Evolutionary conservation across 2,888 invertebrate genomes (phyloP).

Genomic region (Yponomeuta evonymella): DNA sequence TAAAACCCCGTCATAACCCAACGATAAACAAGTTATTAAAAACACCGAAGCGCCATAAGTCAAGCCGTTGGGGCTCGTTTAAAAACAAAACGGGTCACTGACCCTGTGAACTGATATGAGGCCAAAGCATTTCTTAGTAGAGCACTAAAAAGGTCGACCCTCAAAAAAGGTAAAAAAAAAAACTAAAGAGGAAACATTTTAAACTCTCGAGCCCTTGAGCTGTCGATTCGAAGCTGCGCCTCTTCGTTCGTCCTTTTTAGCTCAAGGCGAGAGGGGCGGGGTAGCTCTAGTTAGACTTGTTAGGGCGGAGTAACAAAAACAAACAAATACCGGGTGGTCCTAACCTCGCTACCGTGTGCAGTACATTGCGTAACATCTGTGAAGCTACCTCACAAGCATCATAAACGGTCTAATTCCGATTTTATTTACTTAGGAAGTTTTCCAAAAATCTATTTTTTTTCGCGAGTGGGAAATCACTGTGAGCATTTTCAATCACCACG

Average conservation of each 20-base stretch:
- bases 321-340: slow-evolving; percentile 54
- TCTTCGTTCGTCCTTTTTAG: slow-evolving; percentile 2
- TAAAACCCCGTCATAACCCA: background rate
- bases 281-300: slow-evolving; percentile 3
- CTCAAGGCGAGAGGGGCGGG: slow-evolving; percentile 15
- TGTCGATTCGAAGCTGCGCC: background rate
- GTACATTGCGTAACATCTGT: background rate
- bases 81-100: background rate
- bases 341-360: slow-evolving; percentile 25
- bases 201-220: slow-evolving; percentile 22
- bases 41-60: background rate
- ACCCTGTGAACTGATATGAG: slow-evolving; percentile 2
- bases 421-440: too few species aligned
- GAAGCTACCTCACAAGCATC: too few species aligned
- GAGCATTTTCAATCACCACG: too few species aligned
- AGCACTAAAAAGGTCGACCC: slow-evolving; percentile 8
- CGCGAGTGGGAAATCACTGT: too few species aligned
- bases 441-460: too few species aligned
- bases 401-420: too few species aligned
- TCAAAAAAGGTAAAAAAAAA: slow-evolving; percentile 28
- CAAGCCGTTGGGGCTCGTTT: background rate
- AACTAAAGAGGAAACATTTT: slow-evolving; percentile 35
- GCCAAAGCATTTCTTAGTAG: slow-evolving; percentile 5
- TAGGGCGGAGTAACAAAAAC: slow-evolving; percentile 33
- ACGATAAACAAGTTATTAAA: background rate